Conservation (phyloP, 2,113 vertebrate genomes). For the Siniperca knerii region DNA sequence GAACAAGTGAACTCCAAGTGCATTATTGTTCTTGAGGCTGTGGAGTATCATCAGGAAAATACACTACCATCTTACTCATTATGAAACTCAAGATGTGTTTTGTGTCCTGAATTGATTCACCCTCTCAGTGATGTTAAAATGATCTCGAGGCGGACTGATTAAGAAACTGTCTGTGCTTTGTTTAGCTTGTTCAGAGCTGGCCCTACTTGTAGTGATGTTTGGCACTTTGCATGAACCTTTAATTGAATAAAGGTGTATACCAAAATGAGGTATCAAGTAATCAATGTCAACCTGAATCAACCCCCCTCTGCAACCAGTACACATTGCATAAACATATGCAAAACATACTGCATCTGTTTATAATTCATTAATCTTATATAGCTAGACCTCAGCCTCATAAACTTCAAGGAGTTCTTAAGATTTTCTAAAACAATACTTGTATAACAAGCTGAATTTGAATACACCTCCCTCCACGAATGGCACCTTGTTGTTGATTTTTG, state of each 20-base stretch:
- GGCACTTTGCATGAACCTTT: not conserved
- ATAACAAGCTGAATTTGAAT: not conserved
- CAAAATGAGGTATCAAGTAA: not conserved
- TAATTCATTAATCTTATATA: not conserved
- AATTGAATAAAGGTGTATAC: not conserved
- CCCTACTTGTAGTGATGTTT: not conserved
- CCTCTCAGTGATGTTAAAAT: conserved; percentile 15
- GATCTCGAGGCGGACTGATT: conserved; percentile 21
- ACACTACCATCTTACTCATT: not conserved
- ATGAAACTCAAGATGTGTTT: not conserved
- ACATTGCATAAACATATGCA: not conserved
- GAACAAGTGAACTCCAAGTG: not conserved
- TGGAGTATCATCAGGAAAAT: conserved; percentile 23
- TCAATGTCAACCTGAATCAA: not conserved
- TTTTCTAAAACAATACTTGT: not conserved
- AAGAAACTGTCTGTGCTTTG: not conserved
- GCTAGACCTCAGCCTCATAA: not conserved
- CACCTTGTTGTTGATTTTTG: not conserved
- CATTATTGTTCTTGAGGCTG: not conserved
- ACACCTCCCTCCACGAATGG: not conserved
- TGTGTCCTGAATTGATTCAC: conserved; percentile 27
- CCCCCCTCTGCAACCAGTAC: not conserved
- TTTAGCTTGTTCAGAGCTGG: conserved; percentile 1
- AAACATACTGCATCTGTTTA: not conserved
- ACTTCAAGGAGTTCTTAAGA: not conserved